phyloP scores from a whole-genome alignment of 2,888 invertebrate species.

The Lasioglossum lativentre region DNA sequence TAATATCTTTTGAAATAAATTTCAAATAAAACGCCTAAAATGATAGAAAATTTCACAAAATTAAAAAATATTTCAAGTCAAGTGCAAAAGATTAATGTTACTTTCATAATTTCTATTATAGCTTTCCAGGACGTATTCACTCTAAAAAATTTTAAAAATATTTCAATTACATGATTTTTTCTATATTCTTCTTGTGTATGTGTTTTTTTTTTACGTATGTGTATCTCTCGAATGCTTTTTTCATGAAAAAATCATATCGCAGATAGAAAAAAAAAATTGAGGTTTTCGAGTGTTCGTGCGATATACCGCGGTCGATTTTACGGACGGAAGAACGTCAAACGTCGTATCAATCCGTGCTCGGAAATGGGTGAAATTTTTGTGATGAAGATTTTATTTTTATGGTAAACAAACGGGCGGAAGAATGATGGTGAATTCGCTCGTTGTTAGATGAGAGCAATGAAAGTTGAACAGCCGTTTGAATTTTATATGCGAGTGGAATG shows the following conservation, averaged over 20 bases:
- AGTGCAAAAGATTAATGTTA: no score
- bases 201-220: no score
- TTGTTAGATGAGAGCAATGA: not conserved
- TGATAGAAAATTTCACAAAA: no score
- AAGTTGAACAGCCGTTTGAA: not conserved
- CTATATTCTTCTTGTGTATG: no score
- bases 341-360: not conserved
- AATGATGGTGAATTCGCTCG: not conserved
- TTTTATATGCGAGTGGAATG: not conserved
- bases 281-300: not conserved
- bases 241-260: not conserved
- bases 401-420: constrained; percentile 18
- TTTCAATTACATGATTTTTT: no score
- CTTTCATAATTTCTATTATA: no score
- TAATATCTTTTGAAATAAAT: no score
- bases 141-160: no score
- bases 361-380: constrained; percentile 15
- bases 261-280: not conserved
- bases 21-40: no score
- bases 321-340: not conserved
- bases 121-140: no score
- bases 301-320: constrained; percentile 19
- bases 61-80: no score
- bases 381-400: constrained; percentile 1
- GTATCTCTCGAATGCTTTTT: not conserved